Base-by-base conservation (phyloP, 2,113 vertebrate genomes). In the Picathartes gymnocephalus region DNA sequence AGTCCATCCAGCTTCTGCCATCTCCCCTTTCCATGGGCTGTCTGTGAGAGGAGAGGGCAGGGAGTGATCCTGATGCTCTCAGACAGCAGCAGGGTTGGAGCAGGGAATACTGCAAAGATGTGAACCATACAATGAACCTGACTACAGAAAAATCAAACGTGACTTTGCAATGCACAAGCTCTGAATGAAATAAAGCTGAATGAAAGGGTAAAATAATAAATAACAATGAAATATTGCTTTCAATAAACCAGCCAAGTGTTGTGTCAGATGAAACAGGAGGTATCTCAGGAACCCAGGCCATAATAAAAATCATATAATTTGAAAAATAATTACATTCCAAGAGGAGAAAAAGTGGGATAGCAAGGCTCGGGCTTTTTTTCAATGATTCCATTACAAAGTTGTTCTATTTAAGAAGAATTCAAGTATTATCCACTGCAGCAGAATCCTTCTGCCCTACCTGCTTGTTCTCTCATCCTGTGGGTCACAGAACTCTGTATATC, bases 61-160 rank as follows among this genome's bases (percentile, higher is more conserved):
- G 1, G 1, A 70, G 15, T 1, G 3, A 48, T 22, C 18, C n/a
- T 3, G 9, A 24, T 13, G 4, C 15, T 12, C 24, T 33, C 2
- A 0, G n/a, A 21, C 24, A 72, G 53, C 4, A 3, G 31, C 54
- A 45, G 40, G 17, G 24, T 8, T 4, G 2, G 28, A 93, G 35
- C 9, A 21, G 15, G 10, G 28, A 74, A 6, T n/a, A 40, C 54
- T 72, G 31, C 53, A 31, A 23, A 3, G 21, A 20, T 31, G 30
- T 40, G 47, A 80, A 48, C 19, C 4, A 6, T 13, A 16, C 0
- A 0, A 37, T 35, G 31, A 78, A 81, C 56, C 28, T 74, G 61
- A 45, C 28, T 7, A 7, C 1, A 35, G 64, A 61, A 72, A 61
- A 64, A 20, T 88, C 30, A 68, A 68, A 76, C 22, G 7, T 3